These are phyloP conservation scores for Erethizon dorsatum DNA, from an alignment of 2,797 vertebrate genomes.

Conservation along the genomic window DNA sequence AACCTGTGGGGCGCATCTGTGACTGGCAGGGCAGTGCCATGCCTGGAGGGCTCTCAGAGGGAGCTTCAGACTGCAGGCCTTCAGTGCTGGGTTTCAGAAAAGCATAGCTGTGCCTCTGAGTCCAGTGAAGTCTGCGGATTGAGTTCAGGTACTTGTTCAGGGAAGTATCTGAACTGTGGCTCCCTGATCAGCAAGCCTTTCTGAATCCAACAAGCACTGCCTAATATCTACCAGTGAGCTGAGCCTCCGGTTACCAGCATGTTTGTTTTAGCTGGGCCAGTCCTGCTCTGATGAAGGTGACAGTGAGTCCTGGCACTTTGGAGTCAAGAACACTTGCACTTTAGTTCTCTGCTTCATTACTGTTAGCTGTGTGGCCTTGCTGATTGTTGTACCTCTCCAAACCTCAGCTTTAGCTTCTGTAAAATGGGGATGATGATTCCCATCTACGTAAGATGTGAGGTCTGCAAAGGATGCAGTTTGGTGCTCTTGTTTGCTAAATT, in stretches of 20 bases:
- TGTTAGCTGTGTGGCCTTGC: neutral
- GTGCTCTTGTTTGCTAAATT: neutral
- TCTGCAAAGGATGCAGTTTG: neutral
- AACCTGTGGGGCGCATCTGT: neutral
- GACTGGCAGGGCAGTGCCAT: neutral
- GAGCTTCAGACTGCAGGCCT: neutral
- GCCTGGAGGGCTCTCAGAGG: neutral
- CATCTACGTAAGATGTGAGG: neutral
- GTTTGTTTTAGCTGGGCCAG: neutral
- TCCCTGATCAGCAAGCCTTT: conserved; percentile 25
- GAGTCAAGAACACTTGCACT: neutral
- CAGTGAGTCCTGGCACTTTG: neutral
- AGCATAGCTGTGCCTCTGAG: neutral
- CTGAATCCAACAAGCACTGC: neutral
- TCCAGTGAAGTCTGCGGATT: neutral
- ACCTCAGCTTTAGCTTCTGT: neutral
- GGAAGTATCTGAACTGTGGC: neutral
- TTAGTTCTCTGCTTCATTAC: neutral
- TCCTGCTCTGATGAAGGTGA: neutral
- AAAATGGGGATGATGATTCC: neutral
- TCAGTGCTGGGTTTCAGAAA: conserved; percentile 26
- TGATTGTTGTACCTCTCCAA: neutral
- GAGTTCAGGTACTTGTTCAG: neutral
- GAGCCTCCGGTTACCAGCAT: neutral
- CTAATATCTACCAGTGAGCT: neutral